Conservation (phyloP, 2,113 vertebrate genomes). For the Cyanoramphus novaezelandiae region DNA sequence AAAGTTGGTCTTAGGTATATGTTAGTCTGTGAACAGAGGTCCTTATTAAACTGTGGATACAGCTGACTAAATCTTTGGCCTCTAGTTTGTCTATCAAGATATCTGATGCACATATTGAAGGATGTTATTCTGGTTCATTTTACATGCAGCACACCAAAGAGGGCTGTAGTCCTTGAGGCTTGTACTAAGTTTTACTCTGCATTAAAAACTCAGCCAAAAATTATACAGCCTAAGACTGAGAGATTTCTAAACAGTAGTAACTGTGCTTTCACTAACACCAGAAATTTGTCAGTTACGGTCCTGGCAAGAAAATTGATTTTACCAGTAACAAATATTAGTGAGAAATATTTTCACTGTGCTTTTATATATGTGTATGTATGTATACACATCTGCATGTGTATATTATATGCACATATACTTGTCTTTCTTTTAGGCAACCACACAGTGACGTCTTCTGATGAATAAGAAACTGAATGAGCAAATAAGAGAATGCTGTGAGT, state of each 20-base stretch:
- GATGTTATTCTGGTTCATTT: background rate
- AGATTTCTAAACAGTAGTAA: background rate
- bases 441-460: rapidly evolving
- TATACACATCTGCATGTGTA: background rate
- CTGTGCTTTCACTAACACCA: background rate
- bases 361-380: background rate
- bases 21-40: background rate
- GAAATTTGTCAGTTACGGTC: background rate
- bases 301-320: background rate
- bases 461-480: background rate
- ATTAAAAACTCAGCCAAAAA: background rate
- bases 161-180: background rate
- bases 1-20: background rate
- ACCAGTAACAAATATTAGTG: background rate
- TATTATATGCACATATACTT: background rate
- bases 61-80: background rate
- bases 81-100: background rate
- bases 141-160: background rate
- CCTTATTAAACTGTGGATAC: background rate
- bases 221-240: background rate
- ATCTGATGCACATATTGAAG: background rate
- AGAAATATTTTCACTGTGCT: background rate
- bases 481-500: background rate
- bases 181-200: background rate
- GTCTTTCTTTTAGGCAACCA: background rate